Conservation (phyloP, 2,797 vertebrate species). For the Myotis daubentonii region DNA sequence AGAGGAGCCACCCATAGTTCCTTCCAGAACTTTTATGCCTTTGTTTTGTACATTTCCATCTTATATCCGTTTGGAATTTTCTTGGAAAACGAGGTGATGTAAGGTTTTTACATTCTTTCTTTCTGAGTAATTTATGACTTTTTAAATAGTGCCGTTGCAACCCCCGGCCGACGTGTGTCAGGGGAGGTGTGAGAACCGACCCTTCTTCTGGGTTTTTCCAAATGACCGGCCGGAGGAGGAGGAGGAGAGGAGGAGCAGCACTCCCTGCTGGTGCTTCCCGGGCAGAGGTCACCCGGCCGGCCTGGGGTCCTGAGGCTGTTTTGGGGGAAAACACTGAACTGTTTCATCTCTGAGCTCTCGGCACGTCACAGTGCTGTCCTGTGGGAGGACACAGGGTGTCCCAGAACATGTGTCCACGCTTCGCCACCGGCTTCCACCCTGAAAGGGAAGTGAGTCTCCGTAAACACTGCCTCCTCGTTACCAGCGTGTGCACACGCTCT, state of each 20-base stretch:
- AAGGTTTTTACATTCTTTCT: neutral
- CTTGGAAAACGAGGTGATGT: neutral
- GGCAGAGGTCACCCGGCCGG: fast-evolving
- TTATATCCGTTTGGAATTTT: neutral
- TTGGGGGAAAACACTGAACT: neutral
- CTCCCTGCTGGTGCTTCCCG: neutral
- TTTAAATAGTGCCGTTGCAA: neutral
- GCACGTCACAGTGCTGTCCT: neutral
- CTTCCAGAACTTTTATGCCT: neutral
- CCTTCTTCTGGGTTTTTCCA: neutral
- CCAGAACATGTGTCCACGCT: no score
- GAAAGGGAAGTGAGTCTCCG: no score
- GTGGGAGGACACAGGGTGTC: no score
- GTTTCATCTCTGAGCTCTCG: neutral
- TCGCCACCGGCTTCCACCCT: fast-evolving
- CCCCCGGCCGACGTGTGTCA: neutral
- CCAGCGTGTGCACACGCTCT: no score
- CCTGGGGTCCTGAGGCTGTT: no score
- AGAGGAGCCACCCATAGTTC: neutral
- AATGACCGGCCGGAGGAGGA: neutral
- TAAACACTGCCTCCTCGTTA: no score
- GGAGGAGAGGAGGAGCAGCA: fast-evolving
- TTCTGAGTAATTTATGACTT: neutral
- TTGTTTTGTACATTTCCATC: neutral
- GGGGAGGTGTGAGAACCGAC: neutral